Evolutionary conservation across 2,888 invertebrate genomes (phyloP), one percentile per base, ranked within the genome.

Genomic region (Cremastinae sp.): DNA sequence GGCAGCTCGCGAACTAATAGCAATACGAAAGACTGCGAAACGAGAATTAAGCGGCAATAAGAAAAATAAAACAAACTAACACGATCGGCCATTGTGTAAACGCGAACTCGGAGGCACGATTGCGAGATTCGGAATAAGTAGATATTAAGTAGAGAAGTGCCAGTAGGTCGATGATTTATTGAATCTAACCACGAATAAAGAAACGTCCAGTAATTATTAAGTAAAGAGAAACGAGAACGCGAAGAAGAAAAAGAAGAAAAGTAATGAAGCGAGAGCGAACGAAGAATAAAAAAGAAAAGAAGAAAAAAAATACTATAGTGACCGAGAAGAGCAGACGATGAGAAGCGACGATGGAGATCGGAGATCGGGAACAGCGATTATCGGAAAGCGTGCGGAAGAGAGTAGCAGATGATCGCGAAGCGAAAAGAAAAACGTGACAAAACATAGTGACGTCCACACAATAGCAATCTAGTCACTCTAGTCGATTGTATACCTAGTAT

Each of bases 201-300:
- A 88, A 89, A 28, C 89, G 89, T 89, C 89, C 89, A 89, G 85
- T 89, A 89, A 89, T 83, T 85, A 72, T 88, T 89, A 89, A 89
- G 88, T 83, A 82, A 74, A 55, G 68, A 70, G 74, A 61, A 74
- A 53, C 62, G 14, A 28, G 28, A 28, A 5, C 28, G 28, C n/a
- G n/a, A n/a, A n/a, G n/a, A n/a, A n/a, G 56, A 62, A 56, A 49
- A 69, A 72, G 47, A 47, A 16, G 5, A 22, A 41, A 58, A 55
- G 62, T 28, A 76, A 45, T 35, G 35, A 37, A 9, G 78, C 82
- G 28, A 14, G 35, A 77, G 78, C n/a, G 78, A 80, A 9, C n/a
- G n/a, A 41, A 9, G 16, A 55, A 20, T 28, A 74, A 65, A 59
- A 37, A 56, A 65, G 66, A 74, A 70, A 62, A 43, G 61, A 51